Evolutionary conservation across 2,888 invertebrate genomes (phyloP), one percentile per base, ranked within the genome.

Genomic region (Prosopocoilus inquinatus): DNA sequence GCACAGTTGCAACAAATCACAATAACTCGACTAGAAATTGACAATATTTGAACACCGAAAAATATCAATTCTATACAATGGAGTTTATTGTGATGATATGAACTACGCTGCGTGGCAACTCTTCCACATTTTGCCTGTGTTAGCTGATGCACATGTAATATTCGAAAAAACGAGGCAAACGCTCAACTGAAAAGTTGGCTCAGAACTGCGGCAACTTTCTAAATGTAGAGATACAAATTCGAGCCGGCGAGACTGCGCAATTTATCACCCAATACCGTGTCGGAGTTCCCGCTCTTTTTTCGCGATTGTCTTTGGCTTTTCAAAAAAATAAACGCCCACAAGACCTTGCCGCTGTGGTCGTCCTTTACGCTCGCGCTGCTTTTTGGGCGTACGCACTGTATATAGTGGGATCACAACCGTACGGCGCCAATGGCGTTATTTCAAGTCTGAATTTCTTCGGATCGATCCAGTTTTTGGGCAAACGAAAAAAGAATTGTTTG

Each of bases 31-130:
- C 56, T 56, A 56, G 56, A 56, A 44, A 55, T 51, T 46, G 13
- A 38, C 11, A 38, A 28, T 34, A 44, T 46, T 47, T 49, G 54
- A 54, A 54, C 54, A 54, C 54, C 48, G 44, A 28, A 28, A 28
- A 28, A 28, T 28, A 28, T 28, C 20, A 28, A 28, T 28, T 28
- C 20, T 28, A 28, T 28, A 28, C 20, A 28, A n/a, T 28, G 20
- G 20, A 28, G 20, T 4, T 28, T 28, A 28, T 28, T 28, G 20
- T 28, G 20, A 28, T 28, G 20, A 28, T 28, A 28, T 28, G 41
- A 15, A 41, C 45, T 56, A 56, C 52, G 56, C 56, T 35, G 56
- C 56, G 56, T 56, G 56, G 52, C 56, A 56, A 48, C 56, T 56
- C 56, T 56, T 56, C 56, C 56, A 56, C 56, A 56, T 56, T 48